phyloP scores from a whole-genome alignment of 2,113 vertebrate genomes.

The Cebidichthys violaceus region DNA sequence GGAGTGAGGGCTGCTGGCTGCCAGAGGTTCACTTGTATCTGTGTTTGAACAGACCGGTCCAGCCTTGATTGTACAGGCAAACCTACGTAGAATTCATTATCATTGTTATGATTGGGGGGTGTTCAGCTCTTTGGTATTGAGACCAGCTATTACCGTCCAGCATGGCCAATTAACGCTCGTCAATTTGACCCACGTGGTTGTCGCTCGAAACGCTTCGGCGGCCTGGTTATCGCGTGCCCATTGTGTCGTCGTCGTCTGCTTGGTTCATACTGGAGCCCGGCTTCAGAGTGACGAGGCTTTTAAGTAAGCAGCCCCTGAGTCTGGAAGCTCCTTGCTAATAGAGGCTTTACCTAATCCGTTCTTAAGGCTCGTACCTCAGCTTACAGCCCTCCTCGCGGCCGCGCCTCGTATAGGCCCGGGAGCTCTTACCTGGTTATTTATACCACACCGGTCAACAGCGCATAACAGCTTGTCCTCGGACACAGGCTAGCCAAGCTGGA shows the following conservation, averaged over 20 bases:
- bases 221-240: conserved; percentile 7
- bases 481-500: conserved; percentile 30
- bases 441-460: conserved; percentile 64
- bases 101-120: background rate
- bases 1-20: conserved; percentile 12
- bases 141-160: conserved; percentile 33
- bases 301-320: conserved; percentile 82
- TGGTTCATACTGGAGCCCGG: conserved; percentile 34
- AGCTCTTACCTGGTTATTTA: conserved; percentile 85
- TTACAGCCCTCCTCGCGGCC: conserved; percentile 75
- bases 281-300: conserved; percentile 61
- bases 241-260: background rate
- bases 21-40: conserved; percentile 37
- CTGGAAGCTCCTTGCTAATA: conserved; percentile 84
- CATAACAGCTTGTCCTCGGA: conserved; percentile 69
- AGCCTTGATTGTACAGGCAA: conserved; percentile 16
- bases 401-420: conserved; percentile 57
- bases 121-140: conserved; percentile 11
- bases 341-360: conserved; percentile 86
- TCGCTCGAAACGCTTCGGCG: conserved; percentile 9
- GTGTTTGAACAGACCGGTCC: conserved; percentile 61
- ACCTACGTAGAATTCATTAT: conserved; percentile 14
- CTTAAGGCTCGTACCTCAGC: conserved; percentile 81
- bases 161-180: conserved; percentile 4
- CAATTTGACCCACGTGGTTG: conserved; percentile 11